A percentile compares a stretch with the other conserved stretches of the same genome.
These are phyloP conservation scores for Pandemis heparana DNA, from an alignment of 2,888 invertebrate genomes.

Conservation along the genomic window DNA sequence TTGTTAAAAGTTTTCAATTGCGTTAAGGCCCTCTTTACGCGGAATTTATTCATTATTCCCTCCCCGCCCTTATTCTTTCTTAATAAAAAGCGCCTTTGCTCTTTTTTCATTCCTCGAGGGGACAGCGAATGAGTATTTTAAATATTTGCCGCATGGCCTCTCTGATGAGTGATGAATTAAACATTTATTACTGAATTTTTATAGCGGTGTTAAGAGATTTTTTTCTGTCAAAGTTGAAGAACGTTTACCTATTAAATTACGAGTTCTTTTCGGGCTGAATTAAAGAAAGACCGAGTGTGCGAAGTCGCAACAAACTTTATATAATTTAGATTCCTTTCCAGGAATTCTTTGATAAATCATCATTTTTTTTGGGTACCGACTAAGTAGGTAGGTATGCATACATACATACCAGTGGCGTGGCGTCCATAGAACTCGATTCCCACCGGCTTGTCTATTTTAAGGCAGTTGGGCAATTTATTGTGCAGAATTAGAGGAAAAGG, in stretches of 20 bases:
- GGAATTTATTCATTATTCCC: slow-evolving; percentile 84
- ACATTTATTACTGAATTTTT: slow-evolving; percentile 75
- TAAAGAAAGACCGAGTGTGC: not conserved
- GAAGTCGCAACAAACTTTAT: not conserved
- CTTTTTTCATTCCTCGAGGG: slow-evolving; percentile 65
- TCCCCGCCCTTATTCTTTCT: slow-evolving; percentile 72
- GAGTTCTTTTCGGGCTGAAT: slow-evolving; percentile 10
- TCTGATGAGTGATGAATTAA: slow-evolving; percentile 79
- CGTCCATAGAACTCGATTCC: too few relatives aligned
- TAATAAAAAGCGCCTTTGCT: slow-evolving; percentile 81
- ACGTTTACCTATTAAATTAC: slow-evolving; percentile 38
- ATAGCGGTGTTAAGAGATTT: slow-evolving; percentile 62
- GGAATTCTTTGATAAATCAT: not conserved
- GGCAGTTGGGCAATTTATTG: too few relatives aligned
- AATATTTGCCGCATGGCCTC: slow-evolving; percentile 81
- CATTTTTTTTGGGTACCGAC: not conserved
- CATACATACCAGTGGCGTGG: too few relatives aligned
- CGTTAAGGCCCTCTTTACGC: slow-evolving; percentile 80
- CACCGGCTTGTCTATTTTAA: too few relatives aligned
- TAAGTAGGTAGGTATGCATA: too few relatives aligned
- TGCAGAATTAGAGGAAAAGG: too few relatives aligned
- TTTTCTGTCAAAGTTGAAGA: slow-evolving; percentile 37
- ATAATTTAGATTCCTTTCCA: not conserved
- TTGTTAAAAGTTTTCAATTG: slow-evolving; percentile 86
- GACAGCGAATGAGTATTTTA: slow-evolving; percentile 77